Evolutionary conservation across 2,888 invertebrate species (phyloP).

Genomic region (Campopleginae sp.): DNA sequence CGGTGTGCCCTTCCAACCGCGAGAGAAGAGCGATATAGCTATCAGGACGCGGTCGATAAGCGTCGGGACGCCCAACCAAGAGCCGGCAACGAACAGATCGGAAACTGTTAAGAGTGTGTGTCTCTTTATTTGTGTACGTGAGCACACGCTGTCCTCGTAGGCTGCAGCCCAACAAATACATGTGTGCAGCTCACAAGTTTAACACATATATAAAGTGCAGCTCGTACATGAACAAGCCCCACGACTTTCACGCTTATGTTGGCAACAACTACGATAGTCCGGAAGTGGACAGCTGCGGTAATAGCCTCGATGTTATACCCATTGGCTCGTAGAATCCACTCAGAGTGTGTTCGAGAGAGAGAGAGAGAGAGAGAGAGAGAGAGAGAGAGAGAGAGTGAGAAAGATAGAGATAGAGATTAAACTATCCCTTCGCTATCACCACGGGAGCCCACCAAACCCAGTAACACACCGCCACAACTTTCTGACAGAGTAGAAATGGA

Average conservation of each 20-base stretch:
- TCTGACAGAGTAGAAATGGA: slow-evolving; percentile 41
- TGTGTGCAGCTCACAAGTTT: background rate
- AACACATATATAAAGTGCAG: slow-evolving; percentile 16
- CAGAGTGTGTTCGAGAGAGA: slow-evolving; percentile 57
- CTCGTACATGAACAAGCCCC: slow-evolving; percentile 53
- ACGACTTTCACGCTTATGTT: slow-evolving; percentile 60
- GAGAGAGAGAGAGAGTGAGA: slow-evolving; percentile 26
- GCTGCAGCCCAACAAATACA: slow-evolving; percentile 3
- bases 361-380: slow-evolving; percentile 34
- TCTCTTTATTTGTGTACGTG: slow-evolving; percentile 14
- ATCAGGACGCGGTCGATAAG: slow-evolving; percentile 59
- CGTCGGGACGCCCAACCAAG: slow-evolving; percentile 52
- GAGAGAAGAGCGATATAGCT: slow-evolving; percentile 43
- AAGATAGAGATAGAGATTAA: slow-evolving; percentile 22
- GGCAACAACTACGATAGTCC: slow-evolving; percentile 61
- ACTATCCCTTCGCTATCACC: slow-evolving; percentile 34
- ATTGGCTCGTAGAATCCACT: slow-evolving; percentile 57
- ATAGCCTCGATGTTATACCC: slow-evolving; percentile 61
- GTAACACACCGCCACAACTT: slow-evolving; percentile 33
- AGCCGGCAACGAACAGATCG: slow-evolving; percentile 53
- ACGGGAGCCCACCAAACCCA: slow-evolving; percentile 14
- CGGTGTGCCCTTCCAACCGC: slow-evolving; percentile 52
- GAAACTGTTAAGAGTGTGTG: slow-evolving; percentile 27
- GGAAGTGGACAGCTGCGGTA: slow-evolving; percentile 64
- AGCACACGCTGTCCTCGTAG: background rate